A percentile compares a stretch with the other conserved stretches of the same genome.
Evolutionary conservation across 2,888 invertebrate genomes (phyloP).

Genomic region (Ametastegia equiseti): DNA sequence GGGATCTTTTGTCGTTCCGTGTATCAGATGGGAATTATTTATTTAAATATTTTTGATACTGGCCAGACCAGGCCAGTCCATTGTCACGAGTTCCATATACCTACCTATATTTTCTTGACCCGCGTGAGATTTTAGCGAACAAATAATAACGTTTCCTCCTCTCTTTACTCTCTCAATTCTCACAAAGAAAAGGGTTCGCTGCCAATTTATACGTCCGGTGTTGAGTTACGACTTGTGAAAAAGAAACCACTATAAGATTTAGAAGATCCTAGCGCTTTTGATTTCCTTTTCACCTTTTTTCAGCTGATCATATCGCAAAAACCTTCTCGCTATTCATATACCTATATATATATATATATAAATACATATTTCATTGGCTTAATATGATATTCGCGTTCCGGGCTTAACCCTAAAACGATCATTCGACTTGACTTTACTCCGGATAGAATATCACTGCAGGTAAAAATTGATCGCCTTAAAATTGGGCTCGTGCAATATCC

Average conservation of each 20-base stretch:
- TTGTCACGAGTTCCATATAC: not conserved
- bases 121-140: conserved; percentile 41
- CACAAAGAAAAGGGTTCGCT: conserved; percentile 23
- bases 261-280: not conserved
- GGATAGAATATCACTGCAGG: not conserved
- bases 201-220: conserved; percentile 23
- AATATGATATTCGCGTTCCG: not conserved
- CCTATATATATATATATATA: too few relatives aligned
- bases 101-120: conserved; percentile 10
- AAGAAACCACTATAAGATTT: too few relatives aligned
- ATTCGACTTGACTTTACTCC: not conserved
- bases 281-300: not conserved
- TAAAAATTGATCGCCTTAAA: conserved; percentile 24
- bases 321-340: not conserved
- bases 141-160: not conserved
- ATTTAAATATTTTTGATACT: conserved; percentile 58
- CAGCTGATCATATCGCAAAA: not conserved
- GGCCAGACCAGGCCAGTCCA: not conserved
- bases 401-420: not conserved
- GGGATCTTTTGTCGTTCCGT: conserved; percentile 57
- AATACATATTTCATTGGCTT: not conserved
- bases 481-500: conserved; percentile 49
- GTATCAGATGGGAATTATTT: conserved; percentile 62
- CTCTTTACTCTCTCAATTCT: not conserved
- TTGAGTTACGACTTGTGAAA: conserved; percentile 8